These are phyloP conservation scores for Acanthiza pusilla DNA, from an alignment of 2,797 vertebrate genomes.

Conservation along the genomic window DNA sequence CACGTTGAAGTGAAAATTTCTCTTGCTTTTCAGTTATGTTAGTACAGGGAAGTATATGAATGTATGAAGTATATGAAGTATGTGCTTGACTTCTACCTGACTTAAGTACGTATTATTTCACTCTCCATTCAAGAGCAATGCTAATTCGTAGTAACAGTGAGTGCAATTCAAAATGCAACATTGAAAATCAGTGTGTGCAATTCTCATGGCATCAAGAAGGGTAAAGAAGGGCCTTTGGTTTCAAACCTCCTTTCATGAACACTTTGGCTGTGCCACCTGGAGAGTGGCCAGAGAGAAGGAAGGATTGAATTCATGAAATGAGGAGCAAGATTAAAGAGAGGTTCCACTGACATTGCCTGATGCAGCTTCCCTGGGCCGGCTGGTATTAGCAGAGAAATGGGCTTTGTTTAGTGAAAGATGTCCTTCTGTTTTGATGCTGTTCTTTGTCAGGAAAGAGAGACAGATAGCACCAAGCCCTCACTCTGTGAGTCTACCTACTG, in stretches of 20 bases:
- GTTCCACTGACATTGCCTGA: not conserved
- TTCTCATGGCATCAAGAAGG: not conserved
- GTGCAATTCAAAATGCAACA: not conserved
- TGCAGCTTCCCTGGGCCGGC: not conserved
- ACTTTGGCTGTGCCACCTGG: not conserved
- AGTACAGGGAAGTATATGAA: not conserved
- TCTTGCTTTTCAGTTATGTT: not conserved
- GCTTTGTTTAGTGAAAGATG: not conserved
- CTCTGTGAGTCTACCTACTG: not conserved
- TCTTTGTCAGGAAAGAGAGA: not conserved
- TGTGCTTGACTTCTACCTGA: not conserved
- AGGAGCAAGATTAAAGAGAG: not conserved
- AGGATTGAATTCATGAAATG: not conserved
- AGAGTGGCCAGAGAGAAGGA: not conserved
- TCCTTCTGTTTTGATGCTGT: not conserved
- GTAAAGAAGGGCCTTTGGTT: conserved; percentile 14
- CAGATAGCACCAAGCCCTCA: not conserved
- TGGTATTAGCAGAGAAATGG: not conserved
- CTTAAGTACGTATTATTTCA: not conserved
- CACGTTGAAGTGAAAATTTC: rapidly evolving
- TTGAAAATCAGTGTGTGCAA: not conserved
- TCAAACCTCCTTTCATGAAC: not conserved
- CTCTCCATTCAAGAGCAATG: not conserved
- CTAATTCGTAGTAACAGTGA: not conserved
- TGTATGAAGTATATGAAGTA: not conserved